These are phyloP conservation scores for Bryconaethiops microstoma DNA, from an alignment of 2,797 vertebrate genomes.

Conservation along the genomic window DNA sequence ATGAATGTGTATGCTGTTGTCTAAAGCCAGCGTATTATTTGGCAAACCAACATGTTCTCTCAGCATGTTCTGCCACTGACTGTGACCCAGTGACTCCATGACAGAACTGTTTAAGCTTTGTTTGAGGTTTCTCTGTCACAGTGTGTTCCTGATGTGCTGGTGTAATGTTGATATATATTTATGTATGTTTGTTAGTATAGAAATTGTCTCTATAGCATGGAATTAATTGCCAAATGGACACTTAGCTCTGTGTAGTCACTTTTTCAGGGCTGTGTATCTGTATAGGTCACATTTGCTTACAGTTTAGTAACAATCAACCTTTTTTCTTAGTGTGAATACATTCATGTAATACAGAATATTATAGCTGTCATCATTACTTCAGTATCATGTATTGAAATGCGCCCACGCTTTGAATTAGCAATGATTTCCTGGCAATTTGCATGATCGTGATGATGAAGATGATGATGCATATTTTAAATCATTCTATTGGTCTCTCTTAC, in stretches of 20 bases:
- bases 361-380: no score
- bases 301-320: not conserved
- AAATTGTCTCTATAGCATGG: not conserved
- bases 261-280: not conserved
- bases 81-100: conserved; percentile 9
- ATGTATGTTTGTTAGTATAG: not conserved
- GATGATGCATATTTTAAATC: no score
- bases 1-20: conserved; percentile 57
- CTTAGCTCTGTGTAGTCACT: not conserved
- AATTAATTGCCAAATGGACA: conserved; percentile 8
- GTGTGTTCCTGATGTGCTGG: conserved; percentile 24
- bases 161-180: conserved; percentile 33
- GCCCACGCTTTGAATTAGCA: no score
- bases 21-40: conserved; percentile 34
- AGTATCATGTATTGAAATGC: no score
- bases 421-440: no score
- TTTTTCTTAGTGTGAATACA: conserved; percentile 6
- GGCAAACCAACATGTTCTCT: conserved; percentile 36
- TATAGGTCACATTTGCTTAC: conserved; percentile 7
- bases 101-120: not conserved
- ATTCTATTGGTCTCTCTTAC: no score
- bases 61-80: conserved; percentile 19
- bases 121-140: conserved; percentile 22
- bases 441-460: no score
- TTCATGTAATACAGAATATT: not conserved